Evolutionary conservation across 2,888 invertebrate genomes (phyloP).

Genomic region (Prosopocoilus inquinatus): DNA sequence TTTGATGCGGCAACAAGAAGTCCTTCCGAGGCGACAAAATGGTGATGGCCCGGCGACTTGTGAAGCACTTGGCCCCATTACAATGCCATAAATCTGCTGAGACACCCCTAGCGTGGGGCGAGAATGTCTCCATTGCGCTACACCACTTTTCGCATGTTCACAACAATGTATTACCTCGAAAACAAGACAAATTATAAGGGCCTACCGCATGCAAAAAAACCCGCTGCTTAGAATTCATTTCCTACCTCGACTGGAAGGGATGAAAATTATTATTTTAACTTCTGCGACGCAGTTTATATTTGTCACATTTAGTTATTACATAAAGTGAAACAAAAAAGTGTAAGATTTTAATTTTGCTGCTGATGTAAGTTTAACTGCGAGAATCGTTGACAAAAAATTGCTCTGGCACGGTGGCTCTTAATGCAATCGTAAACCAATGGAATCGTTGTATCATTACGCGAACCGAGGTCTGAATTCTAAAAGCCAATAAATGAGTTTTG

Average conservation of each 20-base stretch:
- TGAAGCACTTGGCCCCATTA: conserved; percentile 64
- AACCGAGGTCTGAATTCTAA: too few relatives aligned
- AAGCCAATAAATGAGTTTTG: too few relatives aligned
- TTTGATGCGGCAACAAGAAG: conserved; percentile 50
- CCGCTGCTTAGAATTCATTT: conserved; percentile 15
- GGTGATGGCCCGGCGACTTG: conserved; percentile 61
- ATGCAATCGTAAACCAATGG: too few relatives aligned
- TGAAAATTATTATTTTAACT: not conserved
- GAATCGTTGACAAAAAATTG: too few relatives aligned
- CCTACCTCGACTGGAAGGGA: not conserved
- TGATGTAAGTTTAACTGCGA: too few relatives aligned
- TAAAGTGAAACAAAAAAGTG: not conserved
- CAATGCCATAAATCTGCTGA: conserved; percentile 59
- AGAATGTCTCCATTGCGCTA: conserved; percentile 42
- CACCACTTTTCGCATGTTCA: conserved; percentile 40
- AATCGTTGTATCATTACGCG: too few relatives aligned
- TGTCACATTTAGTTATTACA: not conserved
- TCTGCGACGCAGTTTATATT: not conserved
- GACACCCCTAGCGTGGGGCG: conserved; percentile 38
- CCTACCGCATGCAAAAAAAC: conserved; percentile 14
- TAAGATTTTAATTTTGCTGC: too few relatives aligned
- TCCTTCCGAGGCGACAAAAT: conserved; percentile 55
- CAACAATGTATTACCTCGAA: conserved; percentile 41
- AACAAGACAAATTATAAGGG: conserved; percentile 44
- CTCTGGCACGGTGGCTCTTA: too few relatives aligned